Conservation (phyloP, 1,140 invertebrate genomes). For the Drosophila seguyi region DNA sequence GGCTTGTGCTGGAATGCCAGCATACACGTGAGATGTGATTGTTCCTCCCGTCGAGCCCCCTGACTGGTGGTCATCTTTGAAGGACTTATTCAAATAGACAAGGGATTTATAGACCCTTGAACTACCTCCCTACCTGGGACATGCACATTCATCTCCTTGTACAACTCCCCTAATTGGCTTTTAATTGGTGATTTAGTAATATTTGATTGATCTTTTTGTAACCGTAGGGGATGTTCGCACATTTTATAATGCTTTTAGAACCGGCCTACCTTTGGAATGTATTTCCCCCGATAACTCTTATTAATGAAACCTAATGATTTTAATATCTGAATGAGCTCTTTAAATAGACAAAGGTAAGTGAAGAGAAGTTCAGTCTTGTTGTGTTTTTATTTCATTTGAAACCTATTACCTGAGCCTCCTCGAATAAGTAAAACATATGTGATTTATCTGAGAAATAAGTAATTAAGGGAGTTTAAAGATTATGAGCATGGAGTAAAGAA, state of each 20-base stretch:
- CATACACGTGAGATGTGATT: constrained; percentile 8
- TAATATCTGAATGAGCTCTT: not conserved
- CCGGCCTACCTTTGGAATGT: not conserved
- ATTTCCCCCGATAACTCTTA: not conserved
- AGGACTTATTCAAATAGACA: constrained; percentile 7
- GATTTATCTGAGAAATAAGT: not conserved
- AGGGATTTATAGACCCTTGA: not conserved
- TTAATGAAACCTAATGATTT: not conserved
- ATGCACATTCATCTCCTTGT: not conserved
- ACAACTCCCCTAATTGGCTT: constrained; percentile 36
- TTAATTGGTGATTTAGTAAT: constrained; percentile 23
- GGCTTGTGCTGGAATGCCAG: constrained; percentile 25
- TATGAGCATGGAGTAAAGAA: not conserved
- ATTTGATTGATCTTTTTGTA: constrained; percentile 2
- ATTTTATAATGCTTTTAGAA: not conserved
- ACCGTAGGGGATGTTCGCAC: not conserved
- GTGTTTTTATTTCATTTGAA: not conserved
- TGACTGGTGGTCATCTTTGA: not conserved
- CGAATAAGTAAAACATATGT: not conserved
- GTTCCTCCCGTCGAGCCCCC: not conserved
- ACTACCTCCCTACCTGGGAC: not conserved
- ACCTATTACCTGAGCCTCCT: not conserved
- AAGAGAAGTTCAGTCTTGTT: not conserved
- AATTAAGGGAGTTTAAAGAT: not conserved
- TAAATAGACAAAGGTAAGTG: not conserved